phyloP scores from a whole-genome alignment of 2,797 vertebrate genomes.

The Eurystomus glaucurus region DNA sequence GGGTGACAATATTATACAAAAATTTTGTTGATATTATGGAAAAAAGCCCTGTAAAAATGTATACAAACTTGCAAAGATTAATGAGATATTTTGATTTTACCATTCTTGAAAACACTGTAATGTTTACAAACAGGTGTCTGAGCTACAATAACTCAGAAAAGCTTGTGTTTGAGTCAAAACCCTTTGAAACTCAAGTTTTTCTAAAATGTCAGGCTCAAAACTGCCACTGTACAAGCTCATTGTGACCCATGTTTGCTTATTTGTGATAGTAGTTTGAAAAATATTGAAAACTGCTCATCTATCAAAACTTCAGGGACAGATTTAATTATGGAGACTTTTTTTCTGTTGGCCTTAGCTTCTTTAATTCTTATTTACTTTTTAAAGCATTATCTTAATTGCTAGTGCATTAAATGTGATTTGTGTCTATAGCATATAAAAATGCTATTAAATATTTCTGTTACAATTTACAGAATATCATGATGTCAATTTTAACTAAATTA shows the following conservation, averaged over 20 bases:
- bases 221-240: neutral
- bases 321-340: neutral
- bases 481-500: neutral
- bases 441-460: neutral
- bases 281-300: neutral
- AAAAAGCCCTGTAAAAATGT: neutral
- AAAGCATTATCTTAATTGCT: neutral
- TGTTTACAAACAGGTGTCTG: neutral
- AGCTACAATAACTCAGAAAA: neutral
- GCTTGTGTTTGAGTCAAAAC: neutral
- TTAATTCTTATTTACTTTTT: neutral
- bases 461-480: neutral
- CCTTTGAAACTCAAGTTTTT: neutral
- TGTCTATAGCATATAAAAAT: neutral
- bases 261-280: conserved; percentile 16
- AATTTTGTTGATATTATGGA: neutral
- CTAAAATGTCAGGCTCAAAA: conserved; percentile 18
- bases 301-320: neutral
- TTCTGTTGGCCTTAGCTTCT: neutral
- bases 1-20: neutral
- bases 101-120: neutral
- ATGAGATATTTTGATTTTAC: conserved; percentile 19
- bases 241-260: neutral
- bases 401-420: neutral
- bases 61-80: neutral